Evolutionary conservation across 2,797 vertebrate genomes (phyloP).

Genomic region (Halcyon smyrnensis): DNA sequence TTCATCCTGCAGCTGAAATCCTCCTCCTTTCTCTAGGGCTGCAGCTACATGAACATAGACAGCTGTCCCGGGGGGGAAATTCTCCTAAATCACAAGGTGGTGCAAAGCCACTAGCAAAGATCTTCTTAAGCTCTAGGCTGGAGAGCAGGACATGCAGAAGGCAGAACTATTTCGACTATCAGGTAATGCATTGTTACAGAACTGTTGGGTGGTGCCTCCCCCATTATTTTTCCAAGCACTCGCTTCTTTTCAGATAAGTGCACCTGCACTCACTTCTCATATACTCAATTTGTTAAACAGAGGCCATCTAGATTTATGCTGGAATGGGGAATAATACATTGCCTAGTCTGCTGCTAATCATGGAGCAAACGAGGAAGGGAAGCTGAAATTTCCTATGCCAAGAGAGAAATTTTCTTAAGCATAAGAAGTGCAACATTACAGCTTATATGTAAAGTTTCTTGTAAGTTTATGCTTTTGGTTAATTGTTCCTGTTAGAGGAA

Average conservation of each 20-base stretch:
- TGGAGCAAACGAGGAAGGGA: background rate
- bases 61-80: background rate
- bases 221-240: slow-evolving; percentile 17
- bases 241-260: background rate
- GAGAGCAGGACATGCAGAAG: background rate
- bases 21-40: background rate
- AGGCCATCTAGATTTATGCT: background rate
- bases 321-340: background rate
- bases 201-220: background rate
- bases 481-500: background rate
- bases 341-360: background rate
- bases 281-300: background rate
- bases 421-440: background rate
- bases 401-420: background rate
- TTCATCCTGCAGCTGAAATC: background rate
- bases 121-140: background rate
- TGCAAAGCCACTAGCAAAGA: background rate
- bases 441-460: background rate
- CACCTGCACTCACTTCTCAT: background rate
- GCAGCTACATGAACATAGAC: background rate
- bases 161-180: background rate
- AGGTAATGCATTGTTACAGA: background rate
- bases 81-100: background rate
- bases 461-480: background rate
- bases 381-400: background rate